Evolutionary conservation across 2,888 invertebrate species (phyloP), one percentile per base, ranked within the genome.

Genomic region (Drosophila tripunctata): DNA sequence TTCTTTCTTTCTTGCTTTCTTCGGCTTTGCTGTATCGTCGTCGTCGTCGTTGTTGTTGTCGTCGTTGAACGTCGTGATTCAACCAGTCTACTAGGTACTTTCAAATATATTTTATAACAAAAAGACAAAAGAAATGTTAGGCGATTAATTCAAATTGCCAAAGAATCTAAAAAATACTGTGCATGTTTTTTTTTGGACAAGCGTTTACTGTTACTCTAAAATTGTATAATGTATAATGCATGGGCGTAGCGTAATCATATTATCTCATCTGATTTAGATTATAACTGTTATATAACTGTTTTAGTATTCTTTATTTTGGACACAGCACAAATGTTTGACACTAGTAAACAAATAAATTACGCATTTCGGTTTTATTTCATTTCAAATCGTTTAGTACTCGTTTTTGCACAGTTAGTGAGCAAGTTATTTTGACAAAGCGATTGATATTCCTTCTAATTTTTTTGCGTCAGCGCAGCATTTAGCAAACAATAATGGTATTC

Each of bases 81-180:
- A 51, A 50, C 24, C 17, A 27, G 48, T 24, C 36, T 50, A 36
- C 36, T 50, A 36, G 36, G 27, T 38, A 40, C 27, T 40, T 51
- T 27, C 38, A 40, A 40, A 51, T 40, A 30, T 12, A 30, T 19
- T 38, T 27, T 38, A 38, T 24, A 50, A 50, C 17, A 36, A 48
- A n/a, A 33, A 45, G 14, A 33, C 33, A 36, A 50, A n/a, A 36
- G 24, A 27, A 50, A 50, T 27, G 15, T 24, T 24, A 15, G 6
- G 27, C 17, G 36, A 36, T 50, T 27, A 50, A 50, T 36, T 50
- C 36, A 50, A 50, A 27, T 50, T 35, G 17, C 22, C 24, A 24
- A 27, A 27, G 27, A 27, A 27, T 27, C n/a, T n/a, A n/a, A n/a
- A n/a, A 27, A 10, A 27, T 27, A 10, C 10, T 10, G 27, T 10